Evolutionary conservation across 2,797 vertebrate species (phyloP).

Genomic region (Columba guinea): DNA sequence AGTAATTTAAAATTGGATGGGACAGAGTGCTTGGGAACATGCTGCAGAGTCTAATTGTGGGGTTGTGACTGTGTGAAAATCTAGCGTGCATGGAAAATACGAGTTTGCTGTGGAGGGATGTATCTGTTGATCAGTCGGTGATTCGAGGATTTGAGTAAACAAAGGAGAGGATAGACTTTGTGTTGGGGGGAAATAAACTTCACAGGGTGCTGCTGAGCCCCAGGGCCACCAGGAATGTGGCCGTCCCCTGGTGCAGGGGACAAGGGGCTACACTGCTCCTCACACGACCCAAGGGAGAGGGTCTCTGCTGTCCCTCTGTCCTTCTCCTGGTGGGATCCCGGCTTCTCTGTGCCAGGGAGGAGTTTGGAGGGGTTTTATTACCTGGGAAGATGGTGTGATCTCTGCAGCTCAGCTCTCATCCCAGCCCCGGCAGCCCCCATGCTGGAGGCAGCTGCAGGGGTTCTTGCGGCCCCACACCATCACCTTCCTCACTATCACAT

Average conservation of each 20-base stretch:
- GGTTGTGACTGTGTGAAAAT: constrained; percentile 26
- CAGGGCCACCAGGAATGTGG: fast-evolving
- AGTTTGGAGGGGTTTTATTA: background rate
- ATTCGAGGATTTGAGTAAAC: background rate
- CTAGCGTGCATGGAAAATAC: background rate
- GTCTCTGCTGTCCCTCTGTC: background rate
- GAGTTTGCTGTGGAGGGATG: background rate
- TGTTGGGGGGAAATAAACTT: background rate
- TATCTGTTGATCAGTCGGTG: background rate
- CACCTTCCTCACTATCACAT: background rate
- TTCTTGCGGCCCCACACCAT: background rate
- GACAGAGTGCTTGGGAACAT: constrained; percentile 67
- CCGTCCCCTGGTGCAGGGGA: background rate
- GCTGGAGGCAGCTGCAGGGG: fast-evolving
- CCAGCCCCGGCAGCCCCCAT: background rate
- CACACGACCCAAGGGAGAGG: fast-evolving
- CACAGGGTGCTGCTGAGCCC: background rate
- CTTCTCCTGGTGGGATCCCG: background rate
- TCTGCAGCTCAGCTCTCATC: background rate
- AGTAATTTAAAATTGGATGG: constrained; percentile 66
- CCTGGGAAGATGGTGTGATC: background rate
- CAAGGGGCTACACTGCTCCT: background rate
- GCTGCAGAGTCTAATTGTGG: constrained; percentile 44
- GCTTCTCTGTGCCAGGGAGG: background rate
- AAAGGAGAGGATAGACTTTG: background rate